Evolutionary conservation across 2,797 vertebrate genomes (phyloP).

Genomic region (Morelia viridis): DNA sequence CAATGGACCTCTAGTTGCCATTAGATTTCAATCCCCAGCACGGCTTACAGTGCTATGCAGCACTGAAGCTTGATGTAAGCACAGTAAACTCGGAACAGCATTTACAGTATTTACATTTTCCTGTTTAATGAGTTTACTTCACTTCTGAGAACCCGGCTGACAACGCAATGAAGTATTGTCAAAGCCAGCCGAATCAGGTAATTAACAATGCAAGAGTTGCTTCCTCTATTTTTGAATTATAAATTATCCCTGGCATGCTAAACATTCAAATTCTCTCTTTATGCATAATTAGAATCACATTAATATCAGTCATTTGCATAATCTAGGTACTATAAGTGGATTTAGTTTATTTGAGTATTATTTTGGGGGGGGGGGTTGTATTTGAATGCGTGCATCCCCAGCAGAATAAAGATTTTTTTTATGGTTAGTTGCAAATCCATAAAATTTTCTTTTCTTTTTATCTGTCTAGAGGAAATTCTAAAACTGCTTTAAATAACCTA

Average conservation of each 20-base stretch:
- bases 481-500: constrained; percentile 51
- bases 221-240: constrained; percentile 58
- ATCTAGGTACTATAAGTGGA: constrained; percentile 66
- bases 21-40: background rate
- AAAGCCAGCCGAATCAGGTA: background rate
- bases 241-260: constrained; percentile 61
- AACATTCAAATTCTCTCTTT: constrained; percentile 68
- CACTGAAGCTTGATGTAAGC: background rate
- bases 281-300: constrained; percentile 70
- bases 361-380: constrained; percentile 35
- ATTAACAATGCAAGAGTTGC: constrained; percentile 50
- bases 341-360: constrained; percentile 61
- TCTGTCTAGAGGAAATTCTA: constrained; percentile 48
- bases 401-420: constrained; percentile 49
- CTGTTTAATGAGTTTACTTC: background rate
- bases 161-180: background rate
- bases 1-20: too few relatives aligned
- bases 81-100: too few relatives aligned
- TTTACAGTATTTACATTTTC: too few relatives aligned
- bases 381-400: constrained; percentile 55
- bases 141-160: background rate
- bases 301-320: constrained; percentile 66
- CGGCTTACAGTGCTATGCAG: background rate
- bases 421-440: constrained; percentile 65
- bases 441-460: constrained; percentile 55